Evolutionary conservation across 2,797 vertebrate species (phyloP).

Genomic region (Epinephelus coioides): DNA sequence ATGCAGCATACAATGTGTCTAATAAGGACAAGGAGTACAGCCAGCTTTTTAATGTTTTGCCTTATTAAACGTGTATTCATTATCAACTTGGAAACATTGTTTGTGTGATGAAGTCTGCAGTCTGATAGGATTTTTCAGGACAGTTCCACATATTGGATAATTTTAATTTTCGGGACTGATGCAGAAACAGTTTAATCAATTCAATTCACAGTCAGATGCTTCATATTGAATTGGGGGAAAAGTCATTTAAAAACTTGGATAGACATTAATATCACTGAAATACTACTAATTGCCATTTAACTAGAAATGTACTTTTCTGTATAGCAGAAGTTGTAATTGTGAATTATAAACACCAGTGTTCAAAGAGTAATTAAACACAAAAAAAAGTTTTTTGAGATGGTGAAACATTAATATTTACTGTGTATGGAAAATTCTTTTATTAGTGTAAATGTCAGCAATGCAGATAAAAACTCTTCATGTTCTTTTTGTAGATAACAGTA

Average conservation of each 20-base stretch:
- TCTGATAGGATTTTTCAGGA: conserved; percentile 12
- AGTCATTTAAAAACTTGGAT: conserved; percentile 12
- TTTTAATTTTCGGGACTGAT: conserved; percentile 9
- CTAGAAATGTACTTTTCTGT: conserved; percentile 27
- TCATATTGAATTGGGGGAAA: conserved; percentile 17
- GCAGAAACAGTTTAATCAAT: conserved; percentile 30
- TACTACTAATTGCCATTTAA: conserved; percentile 22
- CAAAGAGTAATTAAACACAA: conserved; percentile 18
- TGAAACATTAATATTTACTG: neutral
- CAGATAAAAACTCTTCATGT: neutral
- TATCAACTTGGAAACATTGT: conserved; percentile 20
- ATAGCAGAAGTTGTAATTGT: conserved; percentile 9
- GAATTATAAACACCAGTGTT: conserved; percentile 27
- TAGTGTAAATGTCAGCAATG: conserved; percentile 22
- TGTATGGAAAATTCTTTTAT: neutral
- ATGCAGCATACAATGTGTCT: neutral
- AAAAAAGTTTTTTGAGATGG: neutral
- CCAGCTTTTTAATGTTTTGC: conserved; percentile 1
- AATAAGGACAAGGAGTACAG: conserved; percentile 4
- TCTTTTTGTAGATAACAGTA: neutral
- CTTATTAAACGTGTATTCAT: conserved; percentile 30
- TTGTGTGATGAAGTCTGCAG: conserved; percentile 18
- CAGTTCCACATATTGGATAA: conserved; percentile 32
- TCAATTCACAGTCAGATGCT: conserved; percentile 26
- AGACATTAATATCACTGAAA: conserved; percentile 21